Conservation (phyloP, 2,888 invertebrate species). For the Fabriciana adippe region DNA sequence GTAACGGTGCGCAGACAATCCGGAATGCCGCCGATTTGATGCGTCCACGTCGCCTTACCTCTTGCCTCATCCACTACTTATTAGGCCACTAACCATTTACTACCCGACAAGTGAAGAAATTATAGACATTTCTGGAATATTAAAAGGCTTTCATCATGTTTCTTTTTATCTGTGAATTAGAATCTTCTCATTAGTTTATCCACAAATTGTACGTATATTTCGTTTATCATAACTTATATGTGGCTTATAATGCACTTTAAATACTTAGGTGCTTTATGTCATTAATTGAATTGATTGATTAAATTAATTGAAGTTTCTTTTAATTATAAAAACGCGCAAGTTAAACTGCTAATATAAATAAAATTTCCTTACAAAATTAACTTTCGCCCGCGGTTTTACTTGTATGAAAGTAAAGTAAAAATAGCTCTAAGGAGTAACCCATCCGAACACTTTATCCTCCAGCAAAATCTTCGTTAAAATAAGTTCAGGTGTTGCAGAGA, state of each 20-base stretch:
- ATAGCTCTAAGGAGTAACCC: no score
- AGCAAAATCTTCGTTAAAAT: no score
- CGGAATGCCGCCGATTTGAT: conserved; percentile 76
- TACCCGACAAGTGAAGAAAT: conserved; percentile 2
- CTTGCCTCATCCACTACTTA: conserved; percentile 55
- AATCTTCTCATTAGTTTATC: not conserved
- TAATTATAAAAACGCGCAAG: no score
- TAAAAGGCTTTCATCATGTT: not conserved
- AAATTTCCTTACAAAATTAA: no score
- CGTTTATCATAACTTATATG: not conserved
- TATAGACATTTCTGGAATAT: not conserved
- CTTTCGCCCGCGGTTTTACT: no score
- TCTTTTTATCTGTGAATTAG: not conserved
- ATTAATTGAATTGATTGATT: no score
- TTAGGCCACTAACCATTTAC: conserved; percentile 24
- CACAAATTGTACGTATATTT: not conserved
- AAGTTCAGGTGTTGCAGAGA: no score
- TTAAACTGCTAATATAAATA: no score
- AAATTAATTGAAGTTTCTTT: no score
- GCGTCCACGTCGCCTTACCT: conserved; percentile 52
- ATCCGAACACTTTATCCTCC: no score
- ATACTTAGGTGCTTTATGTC: no score
- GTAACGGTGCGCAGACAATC: conserved; percentile 74
- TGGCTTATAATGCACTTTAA: not conserved
- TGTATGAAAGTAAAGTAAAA: no score